Conservation (phyloP, 2,113 vertebrate genomes). For the Oenanthe melanoleuca region DNA sequence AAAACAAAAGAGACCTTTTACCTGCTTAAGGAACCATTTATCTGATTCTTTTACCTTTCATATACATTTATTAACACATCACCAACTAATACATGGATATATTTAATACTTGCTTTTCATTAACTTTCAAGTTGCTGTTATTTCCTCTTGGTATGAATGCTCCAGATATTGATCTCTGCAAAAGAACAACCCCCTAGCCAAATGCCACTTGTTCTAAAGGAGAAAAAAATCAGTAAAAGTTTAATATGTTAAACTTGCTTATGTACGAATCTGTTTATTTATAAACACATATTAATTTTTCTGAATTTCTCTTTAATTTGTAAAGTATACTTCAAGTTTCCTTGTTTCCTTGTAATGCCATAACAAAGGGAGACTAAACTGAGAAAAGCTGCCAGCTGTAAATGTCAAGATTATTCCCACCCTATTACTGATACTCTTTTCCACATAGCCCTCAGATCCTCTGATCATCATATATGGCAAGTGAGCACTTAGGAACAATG, state of each 20-base stretch:
- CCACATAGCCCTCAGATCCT: not conserved
- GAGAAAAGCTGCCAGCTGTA: slow-evolving; percentile 5
- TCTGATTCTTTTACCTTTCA: not conserved
- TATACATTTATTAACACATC: slow-evolving; percentile 31
- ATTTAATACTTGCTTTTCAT: slow-evolving; percentile 15
- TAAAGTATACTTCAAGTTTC: not conserved
- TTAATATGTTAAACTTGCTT: not conserved
- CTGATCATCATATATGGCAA: slow-evolving; percentile 37
- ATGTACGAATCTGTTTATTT: not conserved
- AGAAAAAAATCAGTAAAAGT: not conserved
- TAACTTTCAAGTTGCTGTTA: not conserved
- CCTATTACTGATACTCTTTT: not conserved
- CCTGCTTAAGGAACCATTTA: slow-evolving; percentile 2
- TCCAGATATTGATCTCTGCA: not conserved
- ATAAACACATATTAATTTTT: not conserved
- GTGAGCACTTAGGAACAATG: slow-evolving; percentile 12
- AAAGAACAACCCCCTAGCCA: not conserved
- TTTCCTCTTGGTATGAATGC: not conserved
- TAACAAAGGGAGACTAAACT: not conserved
- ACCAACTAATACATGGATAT: slow-evolving; percentile 11
- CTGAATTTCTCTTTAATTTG: not conserved
- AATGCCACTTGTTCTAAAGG: not conserved
- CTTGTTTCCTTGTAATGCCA: not conserved
- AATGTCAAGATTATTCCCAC: slow-evolving; percentile 19
- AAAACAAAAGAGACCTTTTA: not conserved